Base-by-base conservation (phyloP, 1,140 invertebrate genomes). In the Atta colombica region DNA sequence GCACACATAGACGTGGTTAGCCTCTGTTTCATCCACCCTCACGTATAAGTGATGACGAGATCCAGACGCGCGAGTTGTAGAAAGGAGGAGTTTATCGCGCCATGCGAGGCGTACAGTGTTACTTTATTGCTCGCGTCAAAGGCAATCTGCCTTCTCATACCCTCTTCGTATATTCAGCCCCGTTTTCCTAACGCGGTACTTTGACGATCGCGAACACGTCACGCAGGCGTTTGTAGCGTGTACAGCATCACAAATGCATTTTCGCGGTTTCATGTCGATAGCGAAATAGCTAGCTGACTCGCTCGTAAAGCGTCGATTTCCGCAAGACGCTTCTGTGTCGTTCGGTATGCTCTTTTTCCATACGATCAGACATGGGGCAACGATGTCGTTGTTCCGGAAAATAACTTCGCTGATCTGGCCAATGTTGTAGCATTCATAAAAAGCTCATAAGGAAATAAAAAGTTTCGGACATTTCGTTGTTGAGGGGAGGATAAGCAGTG, bases 381-480 rank as follows among this genome's bases (percentile, higher is more conserved):
- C 51, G 16, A 28, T 14, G 49, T 66, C 16, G 5, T 39, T 18
- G 25, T 18, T 28, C 39, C 28, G 39, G 3, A 21, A 49, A 35
- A 49, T 35, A 53, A 61, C 51, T 21, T 31, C 49, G 77, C 49
- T 3, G 78, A 45, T 18, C 10, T n/a, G 16, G 65, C 35, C 61
- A 60, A 7, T 31, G 49, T 31, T 69, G 51, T 60, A 72, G 77
- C 60, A 74, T 86, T 75, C 28, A n/a, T 65, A 89, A 86, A 71
- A 75, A 89, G 87, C 88, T 89, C 85, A 68, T 89, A 78, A 86
- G 61, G 72, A 58, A 63, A 61, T 74, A 89, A 89, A 80, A 89
- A 86, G 28, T 89, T 89, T 66, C 45, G 55, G 53, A 61, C 68
- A 63, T 88, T 85, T 66, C 74, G 69, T 35, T 77, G 45, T 31